Base-by-base conservation (phyloP, 2,113 vertebrate species). In the Erinaceus europaeus region DNA sequence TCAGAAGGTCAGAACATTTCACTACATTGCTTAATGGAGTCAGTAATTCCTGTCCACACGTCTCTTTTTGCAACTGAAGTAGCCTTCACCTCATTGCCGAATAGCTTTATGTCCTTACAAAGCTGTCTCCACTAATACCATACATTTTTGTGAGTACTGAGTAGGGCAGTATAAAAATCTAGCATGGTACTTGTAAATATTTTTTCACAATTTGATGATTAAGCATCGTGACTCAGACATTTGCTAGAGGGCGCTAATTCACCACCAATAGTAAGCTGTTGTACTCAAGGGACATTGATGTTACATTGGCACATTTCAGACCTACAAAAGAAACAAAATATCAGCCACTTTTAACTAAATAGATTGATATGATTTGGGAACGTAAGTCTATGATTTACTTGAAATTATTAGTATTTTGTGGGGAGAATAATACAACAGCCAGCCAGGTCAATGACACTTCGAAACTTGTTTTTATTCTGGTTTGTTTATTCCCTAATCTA, bases 241-340 rank as follows among this genome's bases (percentile, higher is more conserved):
- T 29, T 64, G 69, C 78, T 87, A 91, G 92, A 69, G 88, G 92
- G 91, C 9, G 36, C 90, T 81, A 79, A 40, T 18, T 64, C 67
- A 65, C 52, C 38, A 15, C 14, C 29, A 9, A 8, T 20, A 52
- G 32, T 34, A 71, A 18, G 14, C 29, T 59, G 20, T 29, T 48
- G 1, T 8, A 23, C 10, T 84, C 7, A 23, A 1, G 0, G 8
- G 1, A 67, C 7, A 3, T 36, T 44, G 42, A 36, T 44, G 8
- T 78, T 40, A 29, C 34, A 64, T 73, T 21, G 46, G n/a, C 71
- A n/a, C 50, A 38, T 36, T 4, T 9, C 12, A 11, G 10, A 14
- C 25, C 62, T 74, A 29, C 48, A 79, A 46, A 72, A 71, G 23
- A 48, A 79, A 17, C 9, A 94, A 75, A 78, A 6, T 53, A 61